Base-by-base conservation (phyloP, 2,888 invertebrate species). In the Teinopalpus imperialis region DNA sequence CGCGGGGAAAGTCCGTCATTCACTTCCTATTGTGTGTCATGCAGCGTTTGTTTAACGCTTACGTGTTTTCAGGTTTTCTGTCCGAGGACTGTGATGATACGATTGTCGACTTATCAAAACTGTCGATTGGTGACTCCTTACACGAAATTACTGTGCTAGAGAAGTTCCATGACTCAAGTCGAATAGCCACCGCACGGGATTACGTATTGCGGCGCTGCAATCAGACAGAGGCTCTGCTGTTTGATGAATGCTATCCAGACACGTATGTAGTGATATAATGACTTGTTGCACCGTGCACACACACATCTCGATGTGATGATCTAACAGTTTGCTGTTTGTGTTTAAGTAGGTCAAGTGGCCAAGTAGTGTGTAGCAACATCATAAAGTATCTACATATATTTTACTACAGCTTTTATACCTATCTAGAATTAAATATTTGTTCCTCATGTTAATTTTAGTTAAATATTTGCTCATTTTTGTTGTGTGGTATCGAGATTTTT, bases 191-290 rank as follows among this genome's bases (percentile, higher is more conserved):
- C 48, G 85, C 89, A 32, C 73, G 78, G 52, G 89, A 88, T 61
- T 86, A 81, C 80, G 89, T 89, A 80, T 82, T 95, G 53, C 90
- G 91, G 64, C 91, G 91, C 77, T 95, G 95, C 75, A 86, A 85
- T 53, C 94, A 95, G 78, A 77, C 87, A 13, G 89, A 90, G 54
- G 89, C 92, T 29, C 63, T 92, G 53, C 74, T 79, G 47, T 95
- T 95, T 83, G 88, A 90, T 74, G 87, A 90, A 79, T 90, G 91
- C 71, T 95, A 94, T 78, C 90, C 92, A 52, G 83, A 91, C 61
- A 74, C 88, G 93, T 93, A 70, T 90, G 90, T 86, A 68, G 3
- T 10, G 26, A n/a, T n/a, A n/a, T n/a, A n/a, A n/a, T n/a, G n/a
- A n/a, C n/a, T n/a, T n/a, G n/a, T n/a, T n/a, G n/a, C n/a, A n/a